These are phyloP conservation scores for Sturmia bella DNA, from an alignment of 2,888 invertebrate genomes.

Conservation along the genomic window DNA sequence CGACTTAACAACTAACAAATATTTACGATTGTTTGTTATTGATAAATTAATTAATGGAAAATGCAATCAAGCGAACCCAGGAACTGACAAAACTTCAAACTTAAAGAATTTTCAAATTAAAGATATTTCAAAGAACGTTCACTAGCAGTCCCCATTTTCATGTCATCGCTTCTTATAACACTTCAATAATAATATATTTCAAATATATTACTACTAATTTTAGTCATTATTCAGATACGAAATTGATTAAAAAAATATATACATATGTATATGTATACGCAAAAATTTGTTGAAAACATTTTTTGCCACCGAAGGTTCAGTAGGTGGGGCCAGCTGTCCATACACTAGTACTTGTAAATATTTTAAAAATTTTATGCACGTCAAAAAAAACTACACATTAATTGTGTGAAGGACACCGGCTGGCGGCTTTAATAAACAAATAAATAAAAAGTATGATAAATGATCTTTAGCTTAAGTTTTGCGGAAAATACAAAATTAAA, in stretches of 20 bases:
- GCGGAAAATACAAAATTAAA: slow-evolving; percentile 25
- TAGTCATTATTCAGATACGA: slow-evolving; percentile 22
- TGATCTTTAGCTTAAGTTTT: slow-evolving; percentile 37
- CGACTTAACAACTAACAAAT: slow-evolving; percentile 40
- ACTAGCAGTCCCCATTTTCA: too few relatives aligned
- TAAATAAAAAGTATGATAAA: slow-evolving; percentile 34
- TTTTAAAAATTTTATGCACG: slow-evolving; percentile 51
- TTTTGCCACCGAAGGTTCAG: slow-evolving; percentile 56
- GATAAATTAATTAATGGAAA: slow-evolving; percentile 23
- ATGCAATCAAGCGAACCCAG: neutral
- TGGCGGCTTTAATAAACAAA: slow-evolving; percentile 18
- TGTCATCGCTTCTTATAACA: too few relatives aligned
- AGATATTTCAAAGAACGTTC: neutral
- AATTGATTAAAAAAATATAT: too few relatives aligned
- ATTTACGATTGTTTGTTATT: slow-evolving; percentile 6
- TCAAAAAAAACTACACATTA: slow-evolving; percentile 37
- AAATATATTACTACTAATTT: slow-evolving; percentile 16
- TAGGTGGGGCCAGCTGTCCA: slow-evolving; percentile 48
- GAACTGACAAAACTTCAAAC: neutral
- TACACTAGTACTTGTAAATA: slow-evolving; percentile 8
- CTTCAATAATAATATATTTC: neutral
- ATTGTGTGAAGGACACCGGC: slow-evolving; percentile 66
- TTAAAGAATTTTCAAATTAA: slow-evolving; percentile 20
- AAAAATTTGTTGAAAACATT: slow-evolving; percentile 6
- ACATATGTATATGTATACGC: too few relatives aligned